Evolutionary conservation across 2,113 vertebrate species (phyloP), one percentile per base, ranked within the genome.

Genomic region (Anhinga anhinga): DNA sequence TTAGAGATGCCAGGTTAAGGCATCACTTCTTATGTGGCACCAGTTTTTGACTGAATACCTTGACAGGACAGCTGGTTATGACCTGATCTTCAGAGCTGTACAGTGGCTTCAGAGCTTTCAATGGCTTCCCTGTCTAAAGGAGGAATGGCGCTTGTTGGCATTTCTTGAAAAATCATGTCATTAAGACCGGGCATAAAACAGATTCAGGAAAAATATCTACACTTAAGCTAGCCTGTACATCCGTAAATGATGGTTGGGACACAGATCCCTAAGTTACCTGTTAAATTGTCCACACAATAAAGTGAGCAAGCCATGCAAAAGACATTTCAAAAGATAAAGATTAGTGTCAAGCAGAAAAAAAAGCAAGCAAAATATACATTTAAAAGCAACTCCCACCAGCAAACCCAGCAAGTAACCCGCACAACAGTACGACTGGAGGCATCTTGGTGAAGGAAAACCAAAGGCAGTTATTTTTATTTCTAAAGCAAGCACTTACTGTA

Each of bases 361-460:
- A 79, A 49, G 50, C 50, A 90, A 92, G 29, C 45, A 20, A 77
- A 91, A 47, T 13, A 49, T 6, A 61, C 9, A 16, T 45, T 70
- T 70, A 67, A 91, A 92, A 84, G 53, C 67, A 91, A 78, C 17
- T 38, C n/a, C 29, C 44, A 78, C 18, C 13, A 36, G 56, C 47
- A 93, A 36, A 91, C 11, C 10, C 69, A 78, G 53, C 25, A 85
- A 93, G 44, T 6, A 94, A 82, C 11, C 17, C 67, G 49, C 29
- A 29, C 29, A 90, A 80, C 23, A 85, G 32, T 21, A 79, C 76
- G 22, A 82, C 81, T 94, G 82, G 74, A 96, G 87, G 87, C 71
- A 80, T 88, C 93, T 94, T 93, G 83, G 49, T 69, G 29, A 92
- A 69, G 66, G 82, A 95, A 96, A 96, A 96, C 3, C 70, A 87